Base-by-base conservation (phyloP, 2,797 vertebrate species). In the Sarcoramphus papa region DNA sequence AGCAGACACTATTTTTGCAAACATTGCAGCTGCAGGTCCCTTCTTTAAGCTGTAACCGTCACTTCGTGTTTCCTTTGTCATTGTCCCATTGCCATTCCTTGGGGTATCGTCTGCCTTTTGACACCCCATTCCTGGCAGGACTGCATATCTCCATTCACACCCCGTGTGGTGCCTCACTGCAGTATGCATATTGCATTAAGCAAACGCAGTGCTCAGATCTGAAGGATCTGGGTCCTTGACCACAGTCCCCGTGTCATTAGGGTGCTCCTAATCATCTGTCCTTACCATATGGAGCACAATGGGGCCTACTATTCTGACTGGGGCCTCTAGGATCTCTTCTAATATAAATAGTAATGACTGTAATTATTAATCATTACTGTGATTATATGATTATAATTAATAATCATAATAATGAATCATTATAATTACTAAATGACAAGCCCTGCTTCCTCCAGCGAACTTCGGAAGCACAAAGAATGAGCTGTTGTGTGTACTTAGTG, bases 311-410 rank as follows among this genome's bases (percentile, higher is more conserved):
- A 14, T 93, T 81, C 92, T 72, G 76, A 91, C 56, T 74, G 56
- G 51, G 31, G 83, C 92, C 92, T 97, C 80, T 89, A 90, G 65
- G 54, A 95, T 80, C 54, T 82, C 63, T 79, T 78, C 88, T 96
- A 84, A 91, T 95, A 95, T 76, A 93, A 97, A 95, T 77, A 94
- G 80, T 94, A 95, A 97, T 95, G 80, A 96, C 91, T 95, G 51
- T 95, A 95, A 97, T 97, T 97, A 95, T 95, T 97, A 96, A 97
- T 67, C 95, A 96, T 97, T 96, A 95, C 88, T 74, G 83, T 67
- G 95, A 96, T 97, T 94, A 70, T 96, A 67, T 74, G 92, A 96
- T 97, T 95, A 93, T 84, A 94, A 97, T 96, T 96, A 95, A 95
- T 92, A 95, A 96, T 95, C 95, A 69, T 95, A 87, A 94, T 96